Percentiles rank a stretch among this genome's conserved stretches.
phyloP scores from a whole-genome alignment of 1,140 invertebrate species.

The Megalopta genalis region DNA sequence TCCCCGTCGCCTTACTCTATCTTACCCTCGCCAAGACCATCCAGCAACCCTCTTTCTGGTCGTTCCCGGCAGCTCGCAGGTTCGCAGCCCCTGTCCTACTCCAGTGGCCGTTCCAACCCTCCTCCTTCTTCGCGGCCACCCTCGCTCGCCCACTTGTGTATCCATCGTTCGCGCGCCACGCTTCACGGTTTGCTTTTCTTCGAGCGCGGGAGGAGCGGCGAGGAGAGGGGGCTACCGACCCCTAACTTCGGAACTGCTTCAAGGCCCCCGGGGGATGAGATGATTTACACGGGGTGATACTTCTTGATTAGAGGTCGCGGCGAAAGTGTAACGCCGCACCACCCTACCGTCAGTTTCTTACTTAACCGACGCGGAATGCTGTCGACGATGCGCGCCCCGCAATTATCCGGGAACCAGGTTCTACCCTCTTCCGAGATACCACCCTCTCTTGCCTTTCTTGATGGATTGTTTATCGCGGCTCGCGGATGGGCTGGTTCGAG shows the following conservation, averaged over 20 bases:
- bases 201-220: background rate
- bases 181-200: constrained; percentile 39
- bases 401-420: too few species aligned
- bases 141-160: constrained; percentile 29
- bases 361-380: background rate
- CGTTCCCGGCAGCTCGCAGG: background rate
- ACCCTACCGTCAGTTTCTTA: too few species aligned
- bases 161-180: constrained; percentile 37
- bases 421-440: too few species aligned
- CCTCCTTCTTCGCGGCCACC: background rate
- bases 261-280: constrained; percentile 19
- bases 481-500: too few species aligned
- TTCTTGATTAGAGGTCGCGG: constrained; percentile 45
- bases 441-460: too few species aligned
- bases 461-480: too few species aligned
- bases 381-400: background rate
- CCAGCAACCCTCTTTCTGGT: background rate
- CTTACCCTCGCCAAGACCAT: too few species aligned
- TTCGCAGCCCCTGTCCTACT: background rate
- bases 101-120: background rate
- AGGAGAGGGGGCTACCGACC: background rate
- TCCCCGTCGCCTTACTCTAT: too few species aligned
- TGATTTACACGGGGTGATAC: constrained; percentile 44
- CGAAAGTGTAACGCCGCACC: constrained; percentile 5
- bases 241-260: constrained; percentile 31